Evolutionary conservation across 2,113 vertebrate genomes (phyloP).

Genomic region (Scomber colias): DNA sequence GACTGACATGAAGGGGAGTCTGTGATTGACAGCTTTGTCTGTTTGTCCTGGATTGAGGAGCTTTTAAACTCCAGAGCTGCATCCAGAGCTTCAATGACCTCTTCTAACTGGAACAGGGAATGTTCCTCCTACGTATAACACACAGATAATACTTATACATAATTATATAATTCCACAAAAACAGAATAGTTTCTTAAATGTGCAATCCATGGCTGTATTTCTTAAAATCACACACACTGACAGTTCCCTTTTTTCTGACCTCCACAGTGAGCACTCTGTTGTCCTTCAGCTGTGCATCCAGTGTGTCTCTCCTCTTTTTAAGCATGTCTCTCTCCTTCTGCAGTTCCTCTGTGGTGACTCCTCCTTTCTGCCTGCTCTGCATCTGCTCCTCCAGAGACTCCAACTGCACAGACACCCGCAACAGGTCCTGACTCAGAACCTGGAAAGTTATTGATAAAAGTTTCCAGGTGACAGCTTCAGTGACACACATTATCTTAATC

Average conservation of each 20-base stretch:
- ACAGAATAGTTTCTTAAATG: neutral
- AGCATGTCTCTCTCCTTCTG: slow-evolving; percentile 86
- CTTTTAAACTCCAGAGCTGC: slow-evolving; percentile 91
- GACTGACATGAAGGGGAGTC: slow-evolving; percentile 44
- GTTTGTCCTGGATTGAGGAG: slow-evolving; percentile 84
- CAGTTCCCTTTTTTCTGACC: slow-evolving; percentile 81
- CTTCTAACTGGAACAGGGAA: slow-evolving; percentile 89
- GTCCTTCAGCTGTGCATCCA: slow-evolving; percentile 88
- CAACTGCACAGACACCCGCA: slow-evolving; percentile 85
- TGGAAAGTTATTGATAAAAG: slow-evolving; percentile 58
- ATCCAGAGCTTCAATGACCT: slow-evolving; percentile 91
- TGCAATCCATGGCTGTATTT: neutral
- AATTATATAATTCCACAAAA: neutral
- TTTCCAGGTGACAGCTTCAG: neutral
- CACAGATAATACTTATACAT: neutral
- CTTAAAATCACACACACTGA: neutral
- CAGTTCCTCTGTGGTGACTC: slow-evolving; percentile 83
- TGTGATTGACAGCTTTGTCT: slow-evolving; percentile 77
- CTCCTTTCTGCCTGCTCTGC: slow-evolving; percentile 66
- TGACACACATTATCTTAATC: neutral
- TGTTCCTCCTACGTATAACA: slow-evolving; percentile 87
- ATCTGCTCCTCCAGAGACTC: slow-evolving; percentile 87
- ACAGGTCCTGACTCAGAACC: slow-evolving; percentile 88
- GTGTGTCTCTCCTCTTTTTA: slow-evolving; percentile 81
- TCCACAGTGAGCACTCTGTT: slow-evolving; percentile 85